Conservation (phyloP, 2,113 vertebrate genomes). For the Sebastes fasciatus region DNA sequence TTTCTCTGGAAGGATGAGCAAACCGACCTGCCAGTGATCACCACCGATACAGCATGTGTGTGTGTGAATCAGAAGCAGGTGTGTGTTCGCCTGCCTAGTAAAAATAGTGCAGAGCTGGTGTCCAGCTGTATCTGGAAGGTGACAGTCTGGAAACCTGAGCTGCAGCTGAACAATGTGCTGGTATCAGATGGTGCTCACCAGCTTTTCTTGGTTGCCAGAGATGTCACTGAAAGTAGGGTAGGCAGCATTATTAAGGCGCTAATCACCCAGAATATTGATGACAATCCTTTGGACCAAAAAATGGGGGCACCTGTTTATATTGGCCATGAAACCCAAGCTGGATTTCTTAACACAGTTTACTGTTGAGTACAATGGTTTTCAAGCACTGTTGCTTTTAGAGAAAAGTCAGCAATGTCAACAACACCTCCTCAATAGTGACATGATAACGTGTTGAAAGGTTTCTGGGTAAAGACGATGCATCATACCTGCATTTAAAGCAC, state of each 20-base stretch:
- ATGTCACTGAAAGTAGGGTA: not conserved
- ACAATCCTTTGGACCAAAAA: not conserved
- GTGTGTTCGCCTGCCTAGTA: not conserved
- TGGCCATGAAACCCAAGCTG: not conserved
- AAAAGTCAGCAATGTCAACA: too few relatives aligned
- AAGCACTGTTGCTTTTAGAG: not conserved
- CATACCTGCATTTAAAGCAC: not conserved
- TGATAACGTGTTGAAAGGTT: not conserved
- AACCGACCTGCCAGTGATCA: slow-evolving; percentile 28
- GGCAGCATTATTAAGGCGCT: not conserved
- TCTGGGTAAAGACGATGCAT: not conserved
- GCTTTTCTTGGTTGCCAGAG: slow-evolving; percentile 22
- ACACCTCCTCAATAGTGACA: not conserved
- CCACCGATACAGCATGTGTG: slow-evolving; percentile 37
- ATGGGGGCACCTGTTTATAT: slow-evolving; percentile 2
- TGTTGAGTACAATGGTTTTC: not conserved
- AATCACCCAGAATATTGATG: slow-evolving; percentile 12
- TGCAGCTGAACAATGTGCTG: slow-evolving; percentile 19
- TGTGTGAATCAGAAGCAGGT: slow-evolving; percentile 64
- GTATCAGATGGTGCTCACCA: slow-evolving; percentile 9
- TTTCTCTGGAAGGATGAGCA: slow-evolving; percentile 40
- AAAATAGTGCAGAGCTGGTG: slow-evolving; percentile 1
- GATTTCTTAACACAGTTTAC: not conserved
- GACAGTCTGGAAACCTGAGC: slow-evolving; percentile 25
- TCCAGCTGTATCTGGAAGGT: slow-evolving; percentile 22